These are phyloP conservation scores for Pinctada fucata DNA, from an alignment of 2,888 invertebrate genomes.

Conservation along the genomic window DNA sequence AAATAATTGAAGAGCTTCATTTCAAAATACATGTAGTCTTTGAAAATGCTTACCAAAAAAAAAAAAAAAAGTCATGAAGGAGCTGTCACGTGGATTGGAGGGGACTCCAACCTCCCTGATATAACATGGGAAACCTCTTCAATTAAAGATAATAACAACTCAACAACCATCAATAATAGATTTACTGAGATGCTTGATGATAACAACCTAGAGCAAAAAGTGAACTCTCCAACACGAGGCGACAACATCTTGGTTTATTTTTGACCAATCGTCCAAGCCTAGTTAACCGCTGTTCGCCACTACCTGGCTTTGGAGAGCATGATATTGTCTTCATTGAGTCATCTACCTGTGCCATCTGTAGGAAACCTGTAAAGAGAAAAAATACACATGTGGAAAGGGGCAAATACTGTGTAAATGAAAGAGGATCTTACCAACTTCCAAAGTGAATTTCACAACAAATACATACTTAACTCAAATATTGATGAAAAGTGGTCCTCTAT, in stretches of 20 bases:
- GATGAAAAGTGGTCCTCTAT: background rate
- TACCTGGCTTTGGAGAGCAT: background rate
- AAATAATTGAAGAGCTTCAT: too few relatives aligned
- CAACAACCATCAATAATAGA: background rate
- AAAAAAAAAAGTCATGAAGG: background rate
- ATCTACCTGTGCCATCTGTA: background rate
- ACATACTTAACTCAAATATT: background rate
- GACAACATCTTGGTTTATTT: background rate
- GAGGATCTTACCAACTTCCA: background rate
- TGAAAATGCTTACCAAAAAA: too few relatives aligned
- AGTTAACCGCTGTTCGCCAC: background rate
- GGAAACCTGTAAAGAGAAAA: background rate
- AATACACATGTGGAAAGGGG: conserved; percentile 8
- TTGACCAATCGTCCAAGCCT: background rate
- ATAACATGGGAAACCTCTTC: background rate
- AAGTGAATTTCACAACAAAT: background rate
- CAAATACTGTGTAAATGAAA: background rate
- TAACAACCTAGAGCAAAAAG: background rate
- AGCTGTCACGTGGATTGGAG: background rate
- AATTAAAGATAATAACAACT: background rate
- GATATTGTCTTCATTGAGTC: background rate
- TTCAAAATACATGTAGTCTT: too few relatives aligned
- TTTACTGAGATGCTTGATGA: background rate
- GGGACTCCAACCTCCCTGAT: background rate
- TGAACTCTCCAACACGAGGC: background rate